Percentiles rank a stretch among this genome's conserved stretches.
These are phyloP conservation scores for Diorhabda elongata DNA, from an alignment of 1,140 invertebrate species.

Conservation along the genomic window DNA sequence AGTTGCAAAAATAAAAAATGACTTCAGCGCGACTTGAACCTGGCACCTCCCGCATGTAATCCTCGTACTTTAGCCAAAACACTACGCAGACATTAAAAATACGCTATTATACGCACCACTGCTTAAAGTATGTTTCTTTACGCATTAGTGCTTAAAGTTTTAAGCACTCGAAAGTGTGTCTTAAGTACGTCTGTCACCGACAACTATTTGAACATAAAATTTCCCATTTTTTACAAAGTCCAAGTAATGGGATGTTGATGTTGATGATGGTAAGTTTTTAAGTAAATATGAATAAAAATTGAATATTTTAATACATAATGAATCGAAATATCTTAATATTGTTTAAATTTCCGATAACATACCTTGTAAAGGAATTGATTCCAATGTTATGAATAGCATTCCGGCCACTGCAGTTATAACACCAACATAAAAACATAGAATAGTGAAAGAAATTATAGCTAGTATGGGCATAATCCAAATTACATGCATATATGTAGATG, in stretches of 20 bases:
- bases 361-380: constrained; percentile 65
- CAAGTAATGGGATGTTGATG: not conserved
- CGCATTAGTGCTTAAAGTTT: too few species aligned
- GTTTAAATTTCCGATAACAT: constrained; percentile 14
- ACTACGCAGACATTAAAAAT: too few species aligned
- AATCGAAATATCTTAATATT: not conserved
- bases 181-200: too few species aligned
- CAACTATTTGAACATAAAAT: too few species aligned
- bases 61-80: too few species aligned
- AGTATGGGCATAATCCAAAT: constrained; percentile 75
- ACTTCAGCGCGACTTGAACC: too few species aligned
- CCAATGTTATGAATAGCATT: constrained; percentile 57
- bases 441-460: constrained; percentile 55
- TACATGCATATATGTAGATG: constrained; percentile 55
- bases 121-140: too few species aligned
- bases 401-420: constrained; percentile 55
- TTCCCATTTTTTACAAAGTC: not conserved
- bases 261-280: not conserved
- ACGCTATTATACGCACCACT: too few species aligned
- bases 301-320: not conserved
- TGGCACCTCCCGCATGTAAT: too few species aligned
- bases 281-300: not conserved
- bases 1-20: too few species aligned
- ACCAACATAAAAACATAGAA: constrained; percentile 59
- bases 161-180: too few species aligned